Conservation (phyloP, 1,140 invertebrate genomes). For the Ylistrum balloti region DNA sequence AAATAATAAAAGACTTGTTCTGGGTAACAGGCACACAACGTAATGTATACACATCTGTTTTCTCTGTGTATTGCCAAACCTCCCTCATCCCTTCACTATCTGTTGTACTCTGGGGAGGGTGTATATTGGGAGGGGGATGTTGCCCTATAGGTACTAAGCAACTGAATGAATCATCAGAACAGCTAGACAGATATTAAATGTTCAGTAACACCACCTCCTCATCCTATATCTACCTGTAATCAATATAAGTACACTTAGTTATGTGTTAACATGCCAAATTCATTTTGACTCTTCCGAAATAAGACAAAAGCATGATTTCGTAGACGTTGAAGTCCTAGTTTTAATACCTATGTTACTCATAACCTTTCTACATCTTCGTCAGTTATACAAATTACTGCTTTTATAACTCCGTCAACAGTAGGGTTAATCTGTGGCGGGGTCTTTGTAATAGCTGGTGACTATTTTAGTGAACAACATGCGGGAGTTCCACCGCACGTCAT, state of each 20-base stretch:
- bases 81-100: neutral
- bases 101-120: neutral
- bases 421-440: too few species aligned
- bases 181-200: neutral
- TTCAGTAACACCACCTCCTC: neutral
- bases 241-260: neutral
- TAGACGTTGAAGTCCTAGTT: too few species aligned
- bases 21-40: neutral
- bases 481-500: too few species aligned
- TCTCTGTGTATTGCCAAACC: neutral
- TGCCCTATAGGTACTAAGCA: neutral
- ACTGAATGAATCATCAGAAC: neutral
- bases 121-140: neutral
- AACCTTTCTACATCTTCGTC: too few species aligned
- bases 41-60: neutral
- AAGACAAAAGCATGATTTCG: too few species aligned
- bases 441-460: too few species aligned
- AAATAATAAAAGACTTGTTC: neutral
- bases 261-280: too few species aligned
- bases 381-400: too few species aligned
- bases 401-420: too few species aligned
- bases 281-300: too few species aligned
- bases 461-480: too few species aligned
- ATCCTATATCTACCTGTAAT: neutral
- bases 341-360: too few species aligned